Conservation (phyloP, 2,888 invertebrate species). For the Luperina testacea region DNA sequence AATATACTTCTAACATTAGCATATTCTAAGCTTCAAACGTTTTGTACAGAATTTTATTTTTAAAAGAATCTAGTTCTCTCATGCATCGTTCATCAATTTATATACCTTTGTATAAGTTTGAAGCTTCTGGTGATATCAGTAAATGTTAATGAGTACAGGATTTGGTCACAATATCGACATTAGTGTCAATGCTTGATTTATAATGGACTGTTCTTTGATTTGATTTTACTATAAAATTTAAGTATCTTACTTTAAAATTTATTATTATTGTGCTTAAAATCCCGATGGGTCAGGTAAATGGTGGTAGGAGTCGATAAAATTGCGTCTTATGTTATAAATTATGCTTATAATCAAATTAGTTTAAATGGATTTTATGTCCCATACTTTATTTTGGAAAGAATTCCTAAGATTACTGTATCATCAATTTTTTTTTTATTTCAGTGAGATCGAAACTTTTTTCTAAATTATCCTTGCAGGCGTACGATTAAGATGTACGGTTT, state of each 20-base stretch:
- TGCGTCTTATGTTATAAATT: conserved; percentile 48
- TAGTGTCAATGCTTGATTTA: conserved; percentile 83
- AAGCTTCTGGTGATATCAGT: conserved; percentile 86
- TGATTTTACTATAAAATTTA: conserved; percentile 65
- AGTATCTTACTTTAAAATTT: conserved; percentile 66
- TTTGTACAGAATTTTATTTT: conserved; percentile 62
- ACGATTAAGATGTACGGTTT: background rate
- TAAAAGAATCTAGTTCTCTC: conserved; percentile 65
- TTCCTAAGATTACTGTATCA: background rate
- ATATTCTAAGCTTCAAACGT: conserved; percentile 59
- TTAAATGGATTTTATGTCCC: conserved; percentile 47
- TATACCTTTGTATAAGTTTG: conserved; percentile 79
- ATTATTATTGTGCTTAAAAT: conserved; percentile 66
- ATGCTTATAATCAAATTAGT: conserved; percentile 42
- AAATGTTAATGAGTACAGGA: conserved; percentile 84
- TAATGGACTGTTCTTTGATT: conserved; percentile 71
- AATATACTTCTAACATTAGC: conserved; percentile 45
- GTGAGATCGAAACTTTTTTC: background rate
- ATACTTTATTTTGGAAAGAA: conserved; percentile 12
- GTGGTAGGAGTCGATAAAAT: conserved; percentile 46
- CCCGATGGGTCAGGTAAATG: conserved; percentile 40
- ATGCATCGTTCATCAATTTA: conserved; percentile 87
- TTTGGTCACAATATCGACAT: conserved; percentile 78
- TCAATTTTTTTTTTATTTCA: background rate
- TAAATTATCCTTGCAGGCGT: background rate